Evolutionary conservation across 2,113 vertebrate species (phyloP), one percentile per base, ranked within the genome.

Genomic region (Prunella himalayana): DNA sequence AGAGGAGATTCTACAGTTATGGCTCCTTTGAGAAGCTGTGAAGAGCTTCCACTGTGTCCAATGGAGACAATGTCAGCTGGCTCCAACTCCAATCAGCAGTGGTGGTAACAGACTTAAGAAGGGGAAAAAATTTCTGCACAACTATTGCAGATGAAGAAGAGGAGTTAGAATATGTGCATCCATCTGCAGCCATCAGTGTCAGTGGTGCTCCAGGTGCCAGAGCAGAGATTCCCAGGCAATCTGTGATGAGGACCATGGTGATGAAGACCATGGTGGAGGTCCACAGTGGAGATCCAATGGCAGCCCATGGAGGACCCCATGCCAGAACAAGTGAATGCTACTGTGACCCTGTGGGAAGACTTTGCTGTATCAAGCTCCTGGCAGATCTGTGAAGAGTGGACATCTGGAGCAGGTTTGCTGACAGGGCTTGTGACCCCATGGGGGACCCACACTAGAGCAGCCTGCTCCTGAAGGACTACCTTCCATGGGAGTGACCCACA

Each of bases 361-460:
- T 16, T 28, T 20, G 24, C 35, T 65, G 42, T 15, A 49, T 30
- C 35, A 49, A 35, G 24, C 12, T 65, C 8, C 60, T 49, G 35
- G 60, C 20, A 75, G 24, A 49, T 8, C 1, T 6, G 7, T 19
- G 51, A 41, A 57, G 35, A 57, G 24, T 35, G 30, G 20, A 35
- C 8, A 2, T 47, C 18, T 20, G 20, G 24, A 57, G 30, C 19
- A n/a, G 42, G 8, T 57, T 20, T 41, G 6, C 19, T 85, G 60
- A 5, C 42, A 41, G 50, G 24, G 10, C 19, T 65, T 56, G 70
- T 41, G 10, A n/a, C 8, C 18, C 21, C 7, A 2, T 28, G 11
- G 39, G 17, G 22, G 14, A 37, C 27, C 11, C 6, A 73, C 0
- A 0, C 10, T 49, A 10, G 30, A 19, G 10, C 41, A 47, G 23